phyloP scores from a whole-genome alignment of 2,113 vertebrate species.

The Hypanus sabinus region DNA sequence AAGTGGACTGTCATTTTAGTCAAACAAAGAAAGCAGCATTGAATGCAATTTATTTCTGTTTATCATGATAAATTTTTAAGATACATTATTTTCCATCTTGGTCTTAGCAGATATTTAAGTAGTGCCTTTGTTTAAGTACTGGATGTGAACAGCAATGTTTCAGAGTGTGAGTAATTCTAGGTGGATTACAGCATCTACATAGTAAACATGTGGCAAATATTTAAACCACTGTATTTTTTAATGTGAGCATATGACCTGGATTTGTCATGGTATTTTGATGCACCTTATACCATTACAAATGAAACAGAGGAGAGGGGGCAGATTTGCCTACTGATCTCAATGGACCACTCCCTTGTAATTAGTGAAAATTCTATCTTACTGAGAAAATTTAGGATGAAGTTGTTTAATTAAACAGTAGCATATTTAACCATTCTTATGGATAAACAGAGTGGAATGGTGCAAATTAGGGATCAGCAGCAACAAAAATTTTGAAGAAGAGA shows the following conservation, averaged over 20 bases:
- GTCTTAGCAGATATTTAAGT: constrained; percentile 14
- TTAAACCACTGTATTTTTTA: not conserved
- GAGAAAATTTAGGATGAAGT: not conserved
- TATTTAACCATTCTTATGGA: not conserved
- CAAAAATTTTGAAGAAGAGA: too few relatives aligned
- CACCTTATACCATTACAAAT: not conserved
- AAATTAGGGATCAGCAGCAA: too few relatives aligned
- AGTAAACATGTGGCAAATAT: not conserved
- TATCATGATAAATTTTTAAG: not conserved
- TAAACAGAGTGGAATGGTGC: too few relatives aligned
- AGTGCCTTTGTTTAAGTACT: constrained; percentile 25
- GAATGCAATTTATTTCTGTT: constrained; percentile 22
- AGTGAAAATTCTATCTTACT: not conserved
- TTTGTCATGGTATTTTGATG: not conserved
- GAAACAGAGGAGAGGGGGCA: not conserved
- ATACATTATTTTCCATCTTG: not conserved
- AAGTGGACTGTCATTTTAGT: constrained; percentile 6
- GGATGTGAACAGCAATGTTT: constrained; percentile 8
- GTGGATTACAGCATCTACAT: not conserved
- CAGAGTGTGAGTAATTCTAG: not conserved
- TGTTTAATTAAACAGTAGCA: not conserved
- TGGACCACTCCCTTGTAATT: not conserved
- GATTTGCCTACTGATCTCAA: not conserved
- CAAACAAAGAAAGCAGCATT: constrained; percentile 14
- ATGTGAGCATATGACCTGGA: not conserved